These are phyloP conservation scores for Chiloscyllium plagiosum DNA, from an alignment of 2,113 vertebrate genomes.

Conservation along the genomic window DNA sequence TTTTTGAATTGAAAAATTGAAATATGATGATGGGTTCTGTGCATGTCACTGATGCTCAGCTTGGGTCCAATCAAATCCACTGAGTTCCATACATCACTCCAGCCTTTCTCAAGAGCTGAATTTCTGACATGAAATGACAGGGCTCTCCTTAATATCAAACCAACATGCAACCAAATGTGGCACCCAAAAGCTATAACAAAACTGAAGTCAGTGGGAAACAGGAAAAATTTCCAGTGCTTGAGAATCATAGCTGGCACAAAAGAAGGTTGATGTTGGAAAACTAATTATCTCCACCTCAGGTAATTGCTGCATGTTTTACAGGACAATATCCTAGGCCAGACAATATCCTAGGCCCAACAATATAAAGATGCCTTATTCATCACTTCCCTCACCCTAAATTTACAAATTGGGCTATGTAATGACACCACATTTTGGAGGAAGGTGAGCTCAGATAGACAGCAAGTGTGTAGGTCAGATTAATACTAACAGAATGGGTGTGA, in stretches of 20 bases:
- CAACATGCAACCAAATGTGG: neutral
- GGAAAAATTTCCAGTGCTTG: neutral
- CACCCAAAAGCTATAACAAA: neutral
- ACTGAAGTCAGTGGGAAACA: neutral
- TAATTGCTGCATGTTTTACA: neutral
- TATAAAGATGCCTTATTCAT: neutral
- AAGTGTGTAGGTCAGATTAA: too few relatives aligned
- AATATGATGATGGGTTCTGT: neutral
- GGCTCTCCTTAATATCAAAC: neutral
- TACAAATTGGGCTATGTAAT: neutral
- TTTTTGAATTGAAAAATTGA: neutral
- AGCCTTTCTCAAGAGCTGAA: neutral
- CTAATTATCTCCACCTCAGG: neutral
- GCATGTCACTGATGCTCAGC: neutral
- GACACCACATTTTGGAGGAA: too few relatives aligned
- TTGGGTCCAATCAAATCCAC: neutral
- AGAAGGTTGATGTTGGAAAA: neutral
- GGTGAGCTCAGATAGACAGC: too few relatives aligned
- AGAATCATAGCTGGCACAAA: neutral
- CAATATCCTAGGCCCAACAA: neutral
- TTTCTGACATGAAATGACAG: neutral
- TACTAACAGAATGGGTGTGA: too few relatives aligned
- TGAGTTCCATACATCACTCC: neutral
- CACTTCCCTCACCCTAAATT: neutral
- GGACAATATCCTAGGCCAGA: neutral